Conservation (phyloP, 1,140 invertebrate species). For the Zaprionus capensis region DNA sequence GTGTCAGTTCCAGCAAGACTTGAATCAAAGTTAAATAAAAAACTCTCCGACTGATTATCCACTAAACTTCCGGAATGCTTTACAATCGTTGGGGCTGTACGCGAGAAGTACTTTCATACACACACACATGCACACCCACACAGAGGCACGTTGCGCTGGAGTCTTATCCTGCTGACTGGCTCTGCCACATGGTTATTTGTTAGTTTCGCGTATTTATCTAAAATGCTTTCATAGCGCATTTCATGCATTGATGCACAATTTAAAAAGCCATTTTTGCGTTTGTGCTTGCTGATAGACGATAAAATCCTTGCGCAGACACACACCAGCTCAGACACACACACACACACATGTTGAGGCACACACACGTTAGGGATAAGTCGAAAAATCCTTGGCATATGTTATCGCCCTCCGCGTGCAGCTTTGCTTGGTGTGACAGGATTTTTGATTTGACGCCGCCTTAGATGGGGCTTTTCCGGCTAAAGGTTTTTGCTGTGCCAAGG, state of each 20-base stretch:
- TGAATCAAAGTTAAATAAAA: constrained; percentile 42
- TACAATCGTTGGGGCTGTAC: neutral
- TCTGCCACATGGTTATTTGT: constrained; percentile 56
- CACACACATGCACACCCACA: neutral
- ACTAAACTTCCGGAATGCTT: constrained; percentile 27
- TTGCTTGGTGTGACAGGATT: constrained; percentile 32
- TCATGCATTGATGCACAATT: constrained; percentile 78
- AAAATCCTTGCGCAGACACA: constrained; percentile 27
- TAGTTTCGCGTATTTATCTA: constrained; percentile 73
- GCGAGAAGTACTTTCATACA: neutral
- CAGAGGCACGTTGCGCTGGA: neutral
- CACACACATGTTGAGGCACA: neutral
- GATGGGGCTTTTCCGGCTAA: constrained; percentile 7
- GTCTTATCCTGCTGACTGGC: constrained; percentile 27
- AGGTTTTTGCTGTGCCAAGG: neutral
- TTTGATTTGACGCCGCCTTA: constrained; percentile 27
- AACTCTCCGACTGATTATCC: constrained; percentile 36
- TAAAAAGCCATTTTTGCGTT: constrained; percentile 67
- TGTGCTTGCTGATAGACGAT: constrained; percentile 54
- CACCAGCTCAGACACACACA: constrained; percentile 8
- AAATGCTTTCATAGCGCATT: constrained; percentile 72
- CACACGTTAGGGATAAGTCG: constrained; percentile 23
- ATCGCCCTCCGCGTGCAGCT: constrained; percentile 35
- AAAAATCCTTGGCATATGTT: constrained; percentile 58
- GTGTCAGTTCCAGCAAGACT: neutral